Base-by-base conservation (phyloP, 2,888 invertebrate genomes). In the Pyrochroa serraticornis region DNA sequence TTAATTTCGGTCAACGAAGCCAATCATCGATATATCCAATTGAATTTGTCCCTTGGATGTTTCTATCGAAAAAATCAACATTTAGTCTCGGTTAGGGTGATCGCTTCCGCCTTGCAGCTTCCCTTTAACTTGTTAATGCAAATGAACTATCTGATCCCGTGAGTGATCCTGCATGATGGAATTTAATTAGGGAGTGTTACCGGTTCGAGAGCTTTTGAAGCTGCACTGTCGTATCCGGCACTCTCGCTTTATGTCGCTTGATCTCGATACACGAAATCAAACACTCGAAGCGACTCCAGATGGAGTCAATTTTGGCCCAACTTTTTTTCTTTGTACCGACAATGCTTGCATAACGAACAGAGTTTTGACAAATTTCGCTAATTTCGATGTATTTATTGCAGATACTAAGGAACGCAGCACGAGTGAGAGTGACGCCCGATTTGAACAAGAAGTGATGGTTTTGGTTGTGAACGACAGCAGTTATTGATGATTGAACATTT, bases 51-150 rank as follows among this genome's bases (percentile, higher is more conserved):
- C 41, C 30, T 51, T 35, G 43, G 39, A 12, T 33, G 34, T 44
- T 39, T 43, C 43, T 32, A 51, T 49, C 34, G 34, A n/a, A 49
- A 49, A 48, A 49, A 41, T 22, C 22, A 41, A 36, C 46, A 37
- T 36, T 36, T n/a, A 5, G 22, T 22, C 5, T 5, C 22, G 22
- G 22, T 22, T 22, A 5, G 3, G 22, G 22, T 22, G 22, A 5
- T 5, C 22, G 22, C 5, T 22, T 22, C 22, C 22, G 22, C 22
- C 22, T 5, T 14, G 13, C 42, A 38, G 51, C 32, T 51, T 59
- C 62, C 59, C 66, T 59, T 64, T 61, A 63, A 63, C 61, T 63
- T 61, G 62, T 62, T 64, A 64, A 66, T 64, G 66, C 66, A 66
- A 64, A 66, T 64, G 63, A 63, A 64, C 64, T 61, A 62, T 63